Base-by-base conservation (phyloP, 2,113 vertebrate genomes). In the Perca fluviatilis region DNA sequence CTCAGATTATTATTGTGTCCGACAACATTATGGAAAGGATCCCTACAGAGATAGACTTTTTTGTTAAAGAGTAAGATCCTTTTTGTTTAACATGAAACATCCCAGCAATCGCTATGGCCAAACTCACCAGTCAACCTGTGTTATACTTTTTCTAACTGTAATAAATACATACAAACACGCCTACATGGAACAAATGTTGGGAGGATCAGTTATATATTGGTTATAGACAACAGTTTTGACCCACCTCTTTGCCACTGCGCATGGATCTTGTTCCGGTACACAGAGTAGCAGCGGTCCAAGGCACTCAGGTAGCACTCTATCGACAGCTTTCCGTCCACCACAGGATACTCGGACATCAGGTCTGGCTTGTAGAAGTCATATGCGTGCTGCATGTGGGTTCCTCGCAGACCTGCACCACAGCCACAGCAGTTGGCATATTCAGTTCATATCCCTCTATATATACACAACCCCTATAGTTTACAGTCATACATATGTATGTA, bases 291-390 rank as follows among this genome's bases (percentile, higher is more conserved):
- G 89, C 94, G 96, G 91, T 99, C 98, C 85, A 99, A 88, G 0
- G 98, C 98, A 75, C 96, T 97, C 93, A 99, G 96, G 94, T 99
- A 99, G 94, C 98, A 99, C 89, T 99, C 95, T 58, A 99, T 98
- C 5, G 98, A 99, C 3, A 99, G 94, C 72, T 98, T 99, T 7
- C 98, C 98, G 36, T 99, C 97, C 47, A 99, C 98, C 18, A 99
- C 93, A 0, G 98, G 98, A 57, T 99, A 99, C 64, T 99, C 98
- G 0, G 98, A 99, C 63, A 97, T 93, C 97, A 99, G 97, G 79
- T 99, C 97, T 3, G 98, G 98, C 71, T 99, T 99, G 84, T 99
- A 99, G 85, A 99, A 99, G 93, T 99, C 98, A 62, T 99, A 99
- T 0, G 96, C 98, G 1, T 99, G 98, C 82, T 97, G 97, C 98